Conservation (phyloP, 1,140 invertebrate genomes). For the Gerris buenoi region DNA sequence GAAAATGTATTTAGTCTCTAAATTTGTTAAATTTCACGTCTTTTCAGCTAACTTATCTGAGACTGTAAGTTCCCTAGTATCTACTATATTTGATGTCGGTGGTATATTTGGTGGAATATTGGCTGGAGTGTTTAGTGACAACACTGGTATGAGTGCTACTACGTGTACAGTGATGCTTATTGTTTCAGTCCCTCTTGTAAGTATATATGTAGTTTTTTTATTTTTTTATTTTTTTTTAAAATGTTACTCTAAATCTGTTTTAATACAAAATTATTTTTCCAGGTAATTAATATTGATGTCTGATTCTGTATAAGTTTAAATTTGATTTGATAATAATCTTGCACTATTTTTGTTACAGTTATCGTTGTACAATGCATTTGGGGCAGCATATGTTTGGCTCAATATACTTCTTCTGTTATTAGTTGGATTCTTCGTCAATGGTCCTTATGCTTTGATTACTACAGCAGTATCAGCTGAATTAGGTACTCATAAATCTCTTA, state of each 20-base stretch:
- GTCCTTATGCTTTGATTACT: constrained; percentile 88
- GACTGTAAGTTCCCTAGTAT: constrained; percentile 61
- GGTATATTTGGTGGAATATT: constrained; percentile 76
- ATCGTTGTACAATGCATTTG: constrained; percentile 18
- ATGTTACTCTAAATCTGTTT: neutral
- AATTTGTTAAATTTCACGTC: constrained; percentile 15
- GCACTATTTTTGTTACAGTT: neutral
- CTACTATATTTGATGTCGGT: constrained; percentile 80
- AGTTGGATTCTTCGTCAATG: constrained; percentile 76
- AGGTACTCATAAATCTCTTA: constrained; percentile 70
- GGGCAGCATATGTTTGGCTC: constrained; percentile 7
- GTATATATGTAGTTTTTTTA: constrained; percentile 13
- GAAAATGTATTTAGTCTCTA: neutral
- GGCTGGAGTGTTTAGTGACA: constrained; percentile 74
- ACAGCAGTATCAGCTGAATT: constrained; percentile 90
- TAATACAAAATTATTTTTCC: too few species aligned
- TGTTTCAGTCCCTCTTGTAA: constrained; percentile 66
- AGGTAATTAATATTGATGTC: too few species aligned
- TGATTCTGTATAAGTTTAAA: too few species aligned
- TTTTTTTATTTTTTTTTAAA: neutral
- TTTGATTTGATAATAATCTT: neutral
- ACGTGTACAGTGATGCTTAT: constrained; percentile 72
- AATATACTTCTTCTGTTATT: constrained; percentile 49
- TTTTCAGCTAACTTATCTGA: constrained; percentile 51
- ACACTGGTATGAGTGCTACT: constrained; percentile 62